These are phyloP conservation scores for Cephus nigrinus DNA, from an alignment of 2,888 invertebrate genomes.

Conservation along the genomic window DNA sequence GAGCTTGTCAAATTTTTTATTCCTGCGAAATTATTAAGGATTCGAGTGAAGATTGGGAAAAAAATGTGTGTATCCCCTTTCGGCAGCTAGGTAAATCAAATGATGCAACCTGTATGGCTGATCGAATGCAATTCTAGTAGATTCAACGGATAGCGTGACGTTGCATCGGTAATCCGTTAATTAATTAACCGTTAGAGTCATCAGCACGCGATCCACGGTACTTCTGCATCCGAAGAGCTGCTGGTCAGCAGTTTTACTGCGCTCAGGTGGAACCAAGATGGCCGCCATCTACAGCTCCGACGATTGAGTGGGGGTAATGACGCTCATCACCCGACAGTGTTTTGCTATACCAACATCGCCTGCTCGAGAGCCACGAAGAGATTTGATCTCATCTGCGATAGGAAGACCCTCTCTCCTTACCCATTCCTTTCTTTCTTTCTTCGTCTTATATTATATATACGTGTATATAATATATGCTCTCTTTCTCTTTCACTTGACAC, in stretches of 20 bases:
- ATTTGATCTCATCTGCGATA: constrained; percentile 61
- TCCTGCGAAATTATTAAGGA: not conserved
- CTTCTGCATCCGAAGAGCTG: constrained; percentile 17
- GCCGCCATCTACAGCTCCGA: constrained; percentile 57
- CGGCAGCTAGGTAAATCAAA: not conserved
- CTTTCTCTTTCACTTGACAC: not conserved
- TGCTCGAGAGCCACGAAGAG: constrained; percentile 39
- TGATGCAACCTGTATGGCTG: not conserved
- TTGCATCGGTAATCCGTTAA: constrained; percentile 50
- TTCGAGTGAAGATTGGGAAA: not conserved
- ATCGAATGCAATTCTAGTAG: not conserved
- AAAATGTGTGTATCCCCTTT: not conserved
- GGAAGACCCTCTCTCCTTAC: constrained; percentile 45
- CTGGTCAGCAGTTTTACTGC: constrained; percentile 38
- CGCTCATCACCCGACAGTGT: constrained; percentile 65
- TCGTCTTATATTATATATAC: not conserved
- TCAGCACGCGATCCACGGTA: constrained; percentile 55
- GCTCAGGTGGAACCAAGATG: constrained; percentile 59
- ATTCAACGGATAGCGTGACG: constrained; percentile 27
- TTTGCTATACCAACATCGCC: constrained; percentile 63
- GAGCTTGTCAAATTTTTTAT: not conserved
- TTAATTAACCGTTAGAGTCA: constrained; percentile 62
- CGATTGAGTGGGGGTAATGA: constrained; percentile 61
- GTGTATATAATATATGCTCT: not conserved
- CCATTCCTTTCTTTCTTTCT: constrained; percentile 33